A percentile compares a stretch with the other conserved stretches of the same genome.
Conservation (phyloP, 2,888 invertebrate genomes). For the Drosophila siamana region DNA sequence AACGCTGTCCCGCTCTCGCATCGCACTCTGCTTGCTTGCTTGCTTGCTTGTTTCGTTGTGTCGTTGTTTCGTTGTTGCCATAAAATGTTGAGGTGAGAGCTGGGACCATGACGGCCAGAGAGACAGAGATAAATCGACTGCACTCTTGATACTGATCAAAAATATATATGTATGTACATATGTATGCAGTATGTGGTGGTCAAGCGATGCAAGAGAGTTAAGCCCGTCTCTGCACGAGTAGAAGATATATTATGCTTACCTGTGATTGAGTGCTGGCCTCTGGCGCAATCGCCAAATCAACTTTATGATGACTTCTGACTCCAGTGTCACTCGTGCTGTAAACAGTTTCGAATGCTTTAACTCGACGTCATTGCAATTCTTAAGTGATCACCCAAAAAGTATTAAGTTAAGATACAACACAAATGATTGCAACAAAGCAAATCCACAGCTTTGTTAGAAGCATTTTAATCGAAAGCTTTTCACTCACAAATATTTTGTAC, state of each 20-base stretch:
- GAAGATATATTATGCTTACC: not conserved
- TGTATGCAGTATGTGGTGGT: not conserved
- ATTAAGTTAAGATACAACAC: too few relatives aligned
- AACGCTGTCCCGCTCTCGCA: not conserved
- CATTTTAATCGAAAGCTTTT: too few relatives aligned
- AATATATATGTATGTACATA: not conserved
- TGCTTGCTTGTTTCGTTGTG: not conserved
- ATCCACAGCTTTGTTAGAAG: too few relatives aligned
- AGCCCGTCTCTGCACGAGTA: not conserved
- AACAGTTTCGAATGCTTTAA: not conserved
- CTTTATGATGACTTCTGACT: not conserved
- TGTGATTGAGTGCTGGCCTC: not conserved
- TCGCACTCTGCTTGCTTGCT: not conserved
- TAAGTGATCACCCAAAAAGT: too few relatives aligned
- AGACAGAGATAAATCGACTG: not conserved
- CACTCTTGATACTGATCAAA: conserved; percentile 1
- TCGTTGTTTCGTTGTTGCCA: not conserved
- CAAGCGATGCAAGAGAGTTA: not conserved
- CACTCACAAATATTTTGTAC: too few relatives aligned
- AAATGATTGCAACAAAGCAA: too few relatives aligned
- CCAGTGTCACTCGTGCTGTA: not conserved
- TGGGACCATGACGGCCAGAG: not conserved
- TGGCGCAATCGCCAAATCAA: not conserved
- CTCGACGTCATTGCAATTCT: too few relatives aligned
- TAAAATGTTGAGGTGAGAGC: not conserved